Evolutionary conservation across 1,140 invertebrate genomes (phyloP), one percentile per base, ranked within the genome.

Genomic region (Calosoma granatense): DNA sequence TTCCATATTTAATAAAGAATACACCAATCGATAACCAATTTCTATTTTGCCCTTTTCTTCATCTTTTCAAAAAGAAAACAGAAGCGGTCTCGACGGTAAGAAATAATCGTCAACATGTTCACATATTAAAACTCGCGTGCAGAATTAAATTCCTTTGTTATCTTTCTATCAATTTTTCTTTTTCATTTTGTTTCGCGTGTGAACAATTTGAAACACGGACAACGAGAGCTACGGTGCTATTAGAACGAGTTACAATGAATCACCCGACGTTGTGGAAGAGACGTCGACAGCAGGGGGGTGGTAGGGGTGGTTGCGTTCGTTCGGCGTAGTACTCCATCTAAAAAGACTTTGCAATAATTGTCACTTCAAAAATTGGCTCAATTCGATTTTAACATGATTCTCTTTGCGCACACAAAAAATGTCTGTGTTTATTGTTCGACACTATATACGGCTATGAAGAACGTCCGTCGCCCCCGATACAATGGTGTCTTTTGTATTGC

Each of bases 341-440:
- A 63, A 65, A 65, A 61, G 60, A 60, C 55, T 58, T 47, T 17
- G 60, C 62, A 65, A 65, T 65, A 64, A 65, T 65, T 65, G 64
- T 65, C 64, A 64, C 62, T 65, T 62, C 62, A 60, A 61, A 64
- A 65, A 65, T 65, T 65, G 59, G 64, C 64, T 59, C 64, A 65
- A 65, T 65, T 64, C 61, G 52, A 61, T 60, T 65, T 65, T 62
- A 65, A 65, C 64, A 65, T 65, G 64, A 64, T 56, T 47, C 41
- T 47, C 41, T 47, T 47, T 9, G 9, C 17, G 17, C 41, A 47
- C 41, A 47, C 9, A 47, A 47, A 47, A 47, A 36, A 36, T 36
- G 26, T 47, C 6, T 47, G 6, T 47, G 41, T 47, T 47, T 47
- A 47, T 47, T 47, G 17, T 47, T 47, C 9, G 9, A 17, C 41